phyloP scores from a whole-genome alignment of 2,888 invertebrate genomes.

The Orgyia antiqua region DNA sequence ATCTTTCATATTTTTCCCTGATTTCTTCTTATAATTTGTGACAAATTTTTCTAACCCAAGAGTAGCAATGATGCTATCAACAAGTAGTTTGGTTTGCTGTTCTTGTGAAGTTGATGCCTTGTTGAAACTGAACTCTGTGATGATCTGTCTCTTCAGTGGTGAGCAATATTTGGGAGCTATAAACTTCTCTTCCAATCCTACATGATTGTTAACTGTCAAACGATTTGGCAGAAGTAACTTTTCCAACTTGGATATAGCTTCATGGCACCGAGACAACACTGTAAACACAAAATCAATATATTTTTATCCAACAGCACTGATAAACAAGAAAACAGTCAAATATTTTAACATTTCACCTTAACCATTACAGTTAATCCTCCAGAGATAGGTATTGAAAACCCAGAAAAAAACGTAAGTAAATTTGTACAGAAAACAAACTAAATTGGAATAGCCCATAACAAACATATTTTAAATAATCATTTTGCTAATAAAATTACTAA shows the following conservation, averaged over 20 bases:
- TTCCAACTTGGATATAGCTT: slow-evolving; percentile 48
- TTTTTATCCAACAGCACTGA: slow-evolving; percentile 18
- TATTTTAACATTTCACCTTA: not conserved
- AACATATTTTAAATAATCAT: too few relatives aligned
- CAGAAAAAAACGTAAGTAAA: too few relatives aligned
- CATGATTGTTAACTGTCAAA: slow-evolving; percentile 45
- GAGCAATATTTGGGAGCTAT: slow-evolving; percentile 54
- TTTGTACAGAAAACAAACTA: too few relatives aligned
- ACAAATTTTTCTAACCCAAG: slow-evolving; percentile 51
- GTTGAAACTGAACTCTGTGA: slow-evolving; percentile 57
- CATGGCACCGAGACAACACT: slow-evolving; percentile 63
- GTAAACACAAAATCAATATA: slow-evolving; percentile 47
- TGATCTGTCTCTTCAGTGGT: slow-evolving; percentile 59
- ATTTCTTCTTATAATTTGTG: slow-evolving; percentile 47
- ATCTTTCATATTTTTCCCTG: slow-evolving; percentile 46
- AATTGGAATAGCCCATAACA: too few relatives aligned
- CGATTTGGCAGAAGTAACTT: slow-evolving; percentile 52
- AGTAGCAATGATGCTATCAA: slow-evolving; percentile 54
- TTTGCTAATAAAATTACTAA: too few relatives aligned
- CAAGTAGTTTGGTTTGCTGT: slow-evolving; percentile 57
- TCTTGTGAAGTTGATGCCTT: slow-evolving; percentile 27
- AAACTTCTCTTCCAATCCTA: slow-evolving; percentile 37
- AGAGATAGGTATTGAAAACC: too few relatives aligned
- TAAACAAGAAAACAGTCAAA: not conserved
- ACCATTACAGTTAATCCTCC: too few relatives aligned